Evolutionary conservation across 2,888 invertebrate genomes (phyloP).

Genomic region (Cabera pusaria): DNA sequence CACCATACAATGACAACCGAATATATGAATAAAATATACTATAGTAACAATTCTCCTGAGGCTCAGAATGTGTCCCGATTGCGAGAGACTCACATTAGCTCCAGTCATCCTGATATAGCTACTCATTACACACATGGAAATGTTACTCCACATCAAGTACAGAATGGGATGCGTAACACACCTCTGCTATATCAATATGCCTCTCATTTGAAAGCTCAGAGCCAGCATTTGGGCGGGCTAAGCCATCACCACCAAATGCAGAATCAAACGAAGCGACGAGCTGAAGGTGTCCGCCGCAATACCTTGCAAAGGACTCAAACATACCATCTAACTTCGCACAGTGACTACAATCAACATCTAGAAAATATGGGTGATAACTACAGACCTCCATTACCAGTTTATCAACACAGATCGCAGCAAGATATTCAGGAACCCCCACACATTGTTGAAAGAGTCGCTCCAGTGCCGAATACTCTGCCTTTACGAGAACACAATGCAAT

Average conservation of each 20-base stretch:
- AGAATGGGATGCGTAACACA: conserved; percentile 61
- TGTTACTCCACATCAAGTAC: conserved; percentile 52
- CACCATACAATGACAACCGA: conserved; percentile 75
- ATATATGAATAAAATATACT: conserved; percentile 73
- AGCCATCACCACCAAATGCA: conserved; percentile 67
- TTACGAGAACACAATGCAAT: conserved; percentile 65
- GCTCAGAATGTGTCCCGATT: conserved; percentile 68
- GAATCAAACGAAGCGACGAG: conserved; percentile 57
- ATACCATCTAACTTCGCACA: conserved; percentile 76
- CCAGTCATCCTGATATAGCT: conserved; percentile 78
- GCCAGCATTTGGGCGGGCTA: conserved; percentile 66
- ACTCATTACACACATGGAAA: conserved; percentile 63
- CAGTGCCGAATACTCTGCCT: conserved; percentile 70
- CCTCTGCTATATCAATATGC: conserved; percentile 79
- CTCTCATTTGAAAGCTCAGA: conserved; percentile 76
- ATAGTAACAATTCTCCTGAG: conserved; percentile 58
- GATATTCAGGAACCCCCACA: conserved; percentile 70
- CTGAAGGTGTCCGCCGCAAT: conserved; percentile 65
- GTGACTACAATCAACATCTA: conserved; percentile 76
- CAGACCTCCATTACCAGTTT: conserved; percentile 53
- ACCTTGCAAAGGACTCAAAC: conserved; percentile 78
- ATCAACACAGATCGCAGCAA: conserved; percentile 71
- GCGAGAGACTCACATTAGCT: conserved; percentile 77
- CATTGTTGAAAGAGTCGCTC: conserved; percentile 54
- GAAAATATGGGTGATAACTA: conserved; percentile 66